A percentile compares a stretch with the other conserved stretches of the same genome.
phyloP scores from a whole-genome alignment of 2,888 invertebrate genomes.

The Nebria brevicollis region DNA sequence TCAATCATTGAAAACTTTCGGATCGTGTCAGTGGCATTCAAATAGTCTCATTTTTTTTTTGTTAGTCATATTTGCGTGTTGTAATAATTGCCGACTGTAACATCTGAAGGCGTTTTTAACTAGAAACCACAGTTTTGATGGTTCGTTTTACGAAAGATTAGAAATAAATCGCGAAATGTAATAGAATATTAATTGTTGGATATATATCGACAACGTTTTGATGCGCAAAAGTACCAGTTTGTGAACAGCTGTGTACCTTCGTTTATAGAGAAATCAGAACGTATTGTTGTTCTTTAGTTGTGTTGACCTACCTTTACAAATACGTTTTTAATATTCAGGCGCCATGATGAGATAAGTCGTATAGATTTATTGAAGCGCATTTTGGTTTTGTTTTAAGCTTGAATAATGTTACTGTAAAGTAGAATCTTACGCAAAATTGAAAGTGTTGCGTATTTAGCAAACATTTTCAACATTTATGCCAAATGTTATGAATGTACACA shows the following conservation, averaged over 20 bases:
- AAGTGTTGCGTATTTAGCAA: background rate
- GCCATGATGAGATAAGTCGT: background rate
- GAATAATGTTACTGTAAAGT: background rate
- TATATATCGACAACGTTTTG: background rate
- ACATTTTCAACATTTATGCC: background rate
- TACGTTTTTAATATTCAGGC: constrained; percentile 7
- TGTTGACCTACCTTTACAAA: constrained; percentile 33
- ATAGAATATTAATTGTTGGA: background rate
- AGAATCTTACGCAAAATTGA: background rate
- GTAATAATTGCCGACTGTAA: background rate
- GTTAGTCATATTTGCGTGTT: background rate
- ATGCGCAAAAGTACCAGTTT: constrained; percentile 18
- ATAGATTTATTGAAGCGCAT: too few species aligned
- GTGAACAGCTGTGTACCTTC: constrained; percentile 30
- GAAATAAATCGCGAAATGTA: background rate
- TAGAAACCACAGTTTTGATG: background rate
- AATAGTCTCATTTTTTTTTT: background rate
- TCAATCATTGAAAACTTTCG: constrained; percentile 6
- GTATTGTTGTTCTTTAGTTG: constrained; percentile 18
- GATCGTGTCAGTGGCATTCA: constrained; percentile 15
- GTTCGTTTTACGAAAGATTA: background rate
- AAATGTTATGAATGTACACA: background rate
- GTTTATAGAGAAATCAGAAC: constrained; percentile 32
- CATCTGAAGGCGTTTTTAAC: constrained; percentile 8
- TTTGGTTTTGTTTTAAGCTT: too few species aligned